Evolutionary conservation across 1,140 invertebrate species (phyloP), one percentile per base, ranked within the genome.

Genomic region (Maniola jurtina): DNA sequence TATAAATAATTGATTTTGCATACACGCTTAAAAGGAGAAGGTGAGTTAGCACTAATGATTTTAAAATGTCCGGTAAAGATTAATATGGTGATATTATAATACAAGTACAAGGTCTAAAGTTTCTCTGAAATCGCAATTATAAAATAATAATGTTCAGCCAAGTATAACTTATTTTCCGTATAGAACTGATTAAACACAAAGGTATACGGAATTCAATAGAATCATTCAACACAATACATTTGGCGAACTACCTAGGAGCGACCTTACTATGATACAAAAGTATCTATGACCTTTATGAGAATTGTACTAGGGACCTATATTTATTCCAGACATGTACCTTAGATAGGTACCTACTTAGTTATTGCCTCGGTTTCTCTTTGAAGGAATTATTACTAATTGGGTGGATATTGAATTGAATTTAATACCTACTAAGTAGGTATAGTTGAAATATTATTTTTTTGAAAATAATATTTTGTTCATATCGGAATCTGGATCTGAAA

Each of bases 1-100:
- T 77, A 76, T 71, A 67, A 58, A 50, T 76, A 87, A 86, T 87
- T 76, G 71, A 86, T 87, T 80, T 74, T 69, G 58, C 68, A 78
- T 70, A 75, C 72, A 60, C 60, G 65, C 58, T 42, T 57, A 56
- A 59, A 68, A 45, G 57, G 47, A 63, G 68, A 50, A 68, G 42
- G 67, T 48, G n/a, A 61, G 25, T 61, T 57, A 57, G 69, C 67
- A 73, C 71, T 78, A 78, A 76, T 79, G 69, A 79, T 81, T 86
- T 83, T 79, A 72, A 84, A 79, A 84, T 78, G 81, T 76, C 76
- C 83, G 79, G 81, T 70, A 73, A 35, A 80, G 80, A 81, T 81
- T 77, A 80, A 68, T 68, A 72, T 70, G n/a, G n/a, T n/a, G n/a
- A n/a, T n/a, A n/a, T n/a, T n/a, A n/a, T n/a, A 25, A 25, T 25